A percentile compares a stretch with the other conserved stretches of the same genome.
Evolutionary conservation across 2,113 vertebrate species (phyloP).

Genomic region (Hassar affinis): DNA sequence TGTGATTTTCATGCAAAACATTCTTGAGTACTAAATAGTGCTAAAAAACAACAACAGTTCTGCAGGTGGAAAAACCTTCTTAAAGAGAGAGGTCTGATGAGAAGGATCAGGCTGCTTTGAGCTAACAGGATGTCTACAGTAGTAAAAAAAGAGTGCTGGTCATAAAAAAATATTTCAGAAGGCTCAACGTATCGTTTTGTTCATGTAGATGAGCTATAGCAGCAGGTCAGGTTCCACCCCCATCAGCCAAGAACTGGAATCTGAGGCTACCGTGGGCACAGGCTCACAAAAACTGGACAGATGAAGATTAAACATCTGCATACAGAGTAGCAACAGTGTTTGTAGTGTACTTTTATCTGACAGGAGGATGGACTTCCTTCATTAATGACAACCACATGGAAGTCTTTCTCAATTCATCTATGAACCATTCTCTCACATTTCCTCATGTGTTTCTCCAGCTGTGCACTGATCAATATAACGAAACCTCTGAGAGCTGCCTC

Average conservation of each 20-base stretch:
- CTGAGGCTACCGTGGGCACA: not conserved
- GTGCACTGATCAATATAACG: conserved; percentile 59
- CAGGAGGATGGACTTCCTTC: conserved; percentile 54
- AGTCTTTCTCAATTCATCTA: conserved; percentile 23
- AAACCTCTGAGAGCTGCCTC: conserved; percentile 45
- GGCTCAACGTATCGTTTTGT: not conserved
- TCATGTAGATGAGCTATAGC: not conserved
- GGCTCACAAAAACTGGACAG: not conserved
- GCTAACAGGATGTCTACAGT: not conserved
- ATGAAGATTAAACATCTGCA: not conserved
- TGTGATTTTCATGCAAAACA: not conserved
- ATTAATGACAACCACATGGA: conserved; percentile 22
- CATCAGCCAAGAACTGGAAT: not conserved
- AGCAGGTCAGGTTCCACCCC: not conserved
- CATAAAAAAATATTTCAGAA: not conserved
- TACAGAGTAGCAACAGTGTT: not conserved
- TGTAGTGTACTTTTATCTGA: not conserved
- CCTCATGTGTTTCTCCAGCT: conserved; percentile 48
- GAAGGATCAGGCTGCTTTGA: not conserved
- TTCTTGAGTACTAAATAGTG: not conserved
- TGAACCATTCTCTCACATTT: conserved; percentile 17
- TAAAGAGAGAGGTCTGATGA: not conserved
- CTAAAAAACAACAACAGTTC: not conserved
- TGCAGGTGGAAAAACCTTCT: not conserved
- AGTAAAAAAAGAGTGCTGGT: not conserved